phyloP scores from a whole-genome alignment of 2,113 vertebrate species.

The Crotalus horridus region DNA sequence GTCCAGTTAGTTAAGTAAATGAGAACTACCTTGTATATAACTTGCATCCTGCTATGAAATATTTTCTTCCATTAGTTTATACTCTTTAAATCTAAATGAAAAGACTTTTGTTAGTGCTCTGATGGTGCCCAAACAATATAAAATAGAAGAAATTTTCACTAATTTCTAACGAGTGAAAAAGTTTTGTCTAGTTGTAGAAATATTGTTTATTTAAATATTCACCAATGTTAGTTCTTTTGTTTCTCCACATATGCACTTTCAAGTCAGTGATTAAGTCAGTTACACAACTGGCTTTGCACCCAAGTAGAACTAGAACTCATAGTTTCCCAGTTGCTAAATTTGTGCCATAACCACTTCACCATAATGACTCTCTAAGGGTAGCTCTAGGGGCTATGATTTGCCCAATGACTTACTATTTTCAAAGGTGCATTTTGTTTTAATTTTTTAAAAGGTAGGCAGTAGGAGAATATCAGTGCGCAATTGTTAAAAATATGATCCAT shows the following conservation, averaged over 20 bases:
- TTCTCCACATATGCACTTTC: background rate
- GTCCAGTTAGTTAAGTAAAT: background rate
- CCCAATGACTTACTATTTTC: background rate
- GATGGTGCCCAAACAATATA: background rate
- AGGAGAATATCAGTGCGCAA: background rate
- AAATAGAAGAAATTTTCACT: background rate
- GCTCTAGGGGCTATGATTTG: background rate
- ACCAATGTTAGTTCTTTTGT: background rate
- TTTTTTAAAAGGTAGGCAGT: background rate
- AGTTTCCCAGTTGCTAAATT: background rate
- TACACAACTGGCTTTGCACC: background rate
- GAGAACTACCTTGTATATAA: background rate
- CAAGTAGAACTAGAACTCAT: background rate
- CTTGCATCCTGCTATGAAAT: background rate
- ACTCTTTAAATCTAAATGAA: background rate
- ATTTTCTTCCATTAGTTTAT: background rate
- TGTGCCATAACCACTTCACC: background rate
- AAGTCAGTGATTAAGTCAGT: background rate
- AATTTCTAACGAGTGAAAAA: background rate
- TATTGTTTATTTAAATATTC: background rate
- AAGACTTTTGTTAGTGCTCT: no score
- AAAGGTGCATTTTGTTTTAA: background rate
- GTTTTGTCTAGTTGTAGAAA: background rate
- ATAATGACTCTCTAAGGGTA: background rate
- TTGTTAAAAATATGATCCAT: background rate